These are phyloP conservation scores for Notothenia rossii DNA, from an alignment of 2,113 vertebrate species.

Conservation along the genomic window DNA sequence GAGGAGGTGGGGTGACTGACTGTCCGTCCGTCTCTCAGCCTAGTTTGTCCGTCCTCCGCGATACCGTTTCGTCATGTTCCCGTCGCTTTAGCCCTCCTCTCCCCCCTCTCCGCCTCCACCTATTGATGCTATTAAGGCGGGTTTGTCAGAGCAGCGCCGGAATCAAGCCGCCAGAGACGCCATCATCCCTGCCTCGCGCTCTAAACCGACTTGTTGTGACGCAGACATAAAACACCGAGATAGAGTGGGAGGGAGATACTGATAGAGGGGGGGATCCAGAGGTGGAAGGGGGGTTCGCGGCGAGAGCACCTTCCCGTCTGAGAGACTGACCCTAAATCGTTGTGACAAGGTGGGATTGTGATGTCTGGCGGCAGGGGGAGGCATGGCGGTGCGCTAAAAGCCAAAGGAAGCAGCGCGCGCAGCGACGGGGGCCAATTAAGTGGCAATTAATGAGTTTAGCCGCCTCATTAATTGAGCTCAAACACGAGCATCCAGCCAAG, in stretches of 20 bases:
- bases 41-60: constrained; percentile 80
- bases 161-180: constrained; percentile 86
- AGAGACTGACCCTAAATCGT: constrained; percentile 75
- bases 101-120: constrained; percentile 48
- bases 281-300: constrained; percentile 31
- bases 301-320: constrained; percentile 72
- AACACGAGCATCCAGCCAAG: constrained; percentile 46
- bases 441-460: constrained; percentile 78
- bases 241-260: constrained; percentile 71
- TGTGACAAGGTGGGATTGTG: constrained; percentile 61
- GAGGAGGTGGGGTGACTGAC: constrained; percentile 43
- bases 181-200: constrained; percentile 84
- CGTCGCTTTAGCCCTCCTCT: constrained; percentile 49
- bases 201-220: constrained; percentile 87
- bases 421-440: constrained; percentile 66
- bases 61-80: constrained; percentile 83
- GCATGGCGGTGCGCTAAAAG: constrained; percentile 12
- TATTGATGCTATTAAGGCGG: constrained; percentile 77
- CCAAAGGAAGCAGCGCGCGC: constrained; percentile 37
- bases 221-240: constrained; percentile 88
- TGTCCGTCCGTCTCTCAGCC: constrained; percentile 75
- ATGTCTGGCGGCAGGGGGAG: constrained; percentile 40
- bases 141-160: constrained; percentile 76
- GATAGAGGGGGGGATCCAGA: constrained; percentile 68
- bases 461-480: constrained; percentile 74